These are phyloP conservation scores for Leptinotarsa juncta DNA, from an alignment of 2,888 invertebrate species.

Conservation along the genomic window DNA sequence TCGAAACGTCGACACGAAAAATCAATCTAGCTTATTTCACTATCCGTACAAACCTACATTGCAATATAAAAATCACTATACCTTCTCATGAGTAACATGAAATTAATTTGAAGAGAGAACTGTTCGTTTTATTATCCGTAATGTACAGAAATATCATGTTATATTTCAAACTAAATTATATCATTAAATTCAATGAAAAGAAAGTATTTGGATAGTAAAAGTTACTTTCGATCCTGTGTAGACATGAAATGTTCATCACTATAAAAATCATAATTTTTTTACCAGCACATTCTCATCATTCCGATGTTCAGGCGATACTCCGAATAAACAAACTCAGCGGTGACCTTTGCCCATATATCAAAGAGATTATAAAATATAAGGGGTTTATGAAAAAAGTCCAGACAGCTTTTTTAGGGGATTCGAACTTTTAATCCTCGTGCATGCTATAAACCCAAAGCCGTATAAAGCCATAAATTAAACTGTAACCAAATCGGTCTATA, in stretches of 20 bases:
- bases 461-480: conserved; percentile 21
- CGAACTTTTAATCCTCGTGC: conserved; percentile 22
- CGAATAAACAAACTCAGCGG: not conserved
- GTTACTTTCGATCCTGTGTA: no score
- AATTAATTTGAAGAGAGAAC: no score
- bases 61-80: no score
- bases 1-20: no score
- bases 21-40: no score
- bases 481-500: conserved; percentile 15
- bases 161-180: no score
- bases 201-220: not conserved
- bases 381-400: conserved; percentile 25
- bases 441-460: conserved; percentile 19
- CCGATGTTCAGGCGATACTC: not conserved
- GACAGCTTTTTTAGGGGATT: conserved; percentile 24
- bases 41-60: no score
- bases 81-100: no score
- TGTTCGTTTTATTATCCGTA: no score
- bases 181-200: not conserved
- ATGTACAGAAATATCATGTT: no score
- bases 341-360: conserved; percentile 21
- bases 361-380: conserved; percentile 23
- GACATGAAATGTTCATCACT: not conserved
- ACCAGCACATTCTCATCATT: not conserved
- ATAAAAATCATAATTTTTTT: not conserved